These are phyloP conservation scores for Brachyptera risi DNA, from an alignment of 2,888 invertebrate species.

Conservation along the genomic window DNA sequence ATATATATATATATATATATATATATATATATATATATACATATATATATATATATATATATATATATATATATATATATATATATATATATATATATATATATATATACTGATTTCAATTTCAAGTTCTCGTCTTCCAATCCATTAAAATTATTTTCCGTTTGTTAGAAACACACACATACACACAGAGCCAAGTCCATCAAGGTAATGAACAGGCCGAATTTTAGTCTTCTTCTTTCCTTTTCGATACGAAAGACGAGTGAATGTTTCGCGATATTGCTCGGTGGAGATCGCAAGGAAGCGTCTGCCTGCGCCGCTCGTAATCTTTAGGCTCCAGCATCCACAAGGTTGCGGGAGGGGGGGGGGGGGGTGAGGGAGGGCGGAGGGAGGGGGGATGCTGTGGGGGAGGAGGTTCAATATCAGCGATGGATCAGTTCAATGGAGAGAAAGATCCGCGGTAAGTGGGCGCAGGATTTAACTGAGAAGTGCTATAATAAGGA, in stretches of 20 bases:
- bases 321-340: constrained; percentile 16
- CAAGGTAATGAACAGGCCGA: constrained; percentile 14
- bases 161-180: constrained; percentile 12
- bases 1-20: neutral
- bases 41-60: no score
- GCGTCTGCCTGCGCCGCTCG: constrained; percentile 11
- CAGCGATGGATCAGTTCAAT: constrained; percentile 32
- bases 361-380: neutral
- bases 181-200: no score
- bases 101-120: no score
- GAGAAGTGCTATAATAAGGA: no score
- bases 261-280: constrained; percentile 14
- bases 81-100: no score
- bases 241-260: constrained; percentile 7
- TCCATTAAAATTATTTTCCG: constrained; percentile 27
- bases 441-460: constrained; percentile 18
- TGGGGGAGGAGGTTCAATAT: constrained; percentile 27
- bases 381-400: neutral
- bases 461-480: no score
- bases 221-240: neutral
- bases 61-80: neutral
- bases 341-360: neutral
- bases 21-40: neutral
- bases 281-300: constrained; percentile 11
- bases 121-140: constrained; percentile 23